phyloP scores from a whole-genome alignment of 92 coral and sea anemone genomes.

The Heliopora coerulea region DNA sequence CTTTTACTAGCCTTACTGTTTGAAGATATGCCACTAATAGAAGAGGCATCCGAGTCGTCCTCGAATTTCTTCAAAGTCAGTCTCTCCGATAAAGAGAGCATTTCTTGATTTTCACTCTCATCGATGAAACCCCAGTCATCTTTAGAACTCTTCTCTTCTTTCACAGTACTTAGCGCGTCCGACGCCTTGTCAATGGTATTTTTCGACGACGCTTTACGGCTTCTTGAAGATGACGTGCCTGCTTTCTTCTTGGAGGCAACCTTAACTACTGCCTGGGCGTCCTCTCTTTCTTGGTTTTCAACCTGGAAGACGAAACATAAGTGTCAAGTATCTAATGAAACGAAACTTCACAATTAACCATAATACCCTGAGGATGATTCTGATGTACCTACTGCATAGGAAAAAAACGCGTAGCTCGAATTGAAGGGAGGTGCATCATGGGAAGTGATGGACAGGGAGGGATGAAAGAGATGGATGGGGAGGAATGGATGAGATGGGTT shows the following conservation, averaged over 20 bases:
- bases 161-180: slow-evolving; percentile 30
- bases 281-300: slow-evolving; percentile 75
- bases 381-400: too few species aligned
- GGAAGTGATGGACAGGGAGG: too few species aligned
- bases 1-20: slow-evolving; percentile 28
- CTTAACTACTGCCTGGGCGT: slow-evolving; percentile 43
- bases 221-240: slow-evolving; percentile 42
- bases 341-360: too few species aligned
- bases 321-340: too few species aligned
- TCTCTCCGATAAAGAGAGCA: slow-evolving; percentile 63
- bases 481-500: too few species aligned
- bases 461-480: too few species aligned
- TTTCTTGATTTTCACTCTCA: slow-evolving; percentile 48
- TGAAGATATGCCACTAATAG: slow-evolving; percentile 29
- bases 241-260: slow-evolving; percentile 52
- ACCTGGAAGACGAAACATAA: too few species aligned
- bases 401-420: too few species aligned
- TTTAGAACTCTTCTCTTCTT: slow-evolving; percentile 13
- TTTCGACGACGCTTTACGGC: slow-evolving; percentile 20
- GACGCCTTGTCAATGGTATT: slow-evolving; percentile 35
- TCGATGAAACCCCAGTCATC: slow-evolving; percentile 47
- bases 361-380: too few species aligned
- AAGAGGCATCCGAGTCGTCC: slow-evolving; percentile 50
- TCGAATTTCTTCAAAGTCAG: slow-evolving; percentile 58
- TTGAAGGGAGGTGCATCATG: too few species aligned